Evolutionary conservation across 2,797 vertebrate genomes (phyloP).

Genomic region (Microctenopoma steveboyesi): DNA sequence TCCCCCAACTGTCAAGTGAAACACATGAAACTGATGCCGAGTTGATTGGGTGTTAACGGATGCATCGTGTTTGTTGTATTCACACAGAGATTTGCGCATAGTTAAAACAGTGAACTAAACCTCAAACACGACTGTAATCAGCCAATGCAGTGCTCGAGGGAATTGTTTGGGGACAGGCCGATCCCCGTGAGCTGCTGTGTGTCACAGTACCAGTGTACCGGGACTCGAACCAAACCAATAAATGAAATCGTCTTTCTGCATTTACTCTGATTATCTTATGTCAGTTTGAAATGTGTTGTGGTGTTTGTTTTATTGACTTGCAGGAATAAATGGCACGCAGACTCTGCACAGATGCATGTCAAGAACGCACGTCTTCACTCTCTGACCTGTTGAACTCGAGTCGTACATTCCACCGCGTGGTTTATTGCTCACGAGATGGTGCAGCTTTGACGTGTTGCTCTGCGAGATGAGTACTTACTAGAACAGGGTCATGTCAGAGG

Average conservation of each 20-base stretch:
- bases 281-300: no score
- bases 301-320: background rate
- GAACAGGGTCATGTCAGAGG: slow-evolving; percentile 37
- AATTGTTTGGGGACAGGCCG: no score
- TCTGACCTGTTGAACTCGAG: slow-evolving; percentile 51
- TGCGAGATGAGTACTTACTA: slow-evolving; percentile 43
- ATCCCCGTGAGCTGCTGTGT: no score
- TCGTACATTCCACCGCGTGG: slow-evolving; percentile 43
- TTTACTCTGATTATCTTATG: no score
- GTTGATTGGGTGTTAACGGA: background rate
- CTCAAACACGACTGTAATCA: no score
- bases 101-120: no score
- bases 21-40: background rate
- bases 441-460: slow-evolving; percentile 13
- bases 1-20: background rate
- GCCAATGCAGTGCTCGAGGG: no score
- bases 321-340: slow-evolving; percentile 2
- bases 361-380: slow-evolving; percentile 18
- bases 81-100: background rate
- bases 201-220: no score
- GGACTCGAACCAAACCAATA: no score
- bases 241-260: no score
- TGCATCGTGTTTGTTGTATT: background rate
- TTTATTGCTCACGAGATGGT: slow-evolving; percentile 24
- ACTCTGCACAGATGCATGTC: slow-evolving; percentile 6